Evolutionary conservation across 2,888 invertebrate genomes (phyloP), one percentile per base, ranked within the genome.

Genomic region (Drosophila helvetica): DNA sequence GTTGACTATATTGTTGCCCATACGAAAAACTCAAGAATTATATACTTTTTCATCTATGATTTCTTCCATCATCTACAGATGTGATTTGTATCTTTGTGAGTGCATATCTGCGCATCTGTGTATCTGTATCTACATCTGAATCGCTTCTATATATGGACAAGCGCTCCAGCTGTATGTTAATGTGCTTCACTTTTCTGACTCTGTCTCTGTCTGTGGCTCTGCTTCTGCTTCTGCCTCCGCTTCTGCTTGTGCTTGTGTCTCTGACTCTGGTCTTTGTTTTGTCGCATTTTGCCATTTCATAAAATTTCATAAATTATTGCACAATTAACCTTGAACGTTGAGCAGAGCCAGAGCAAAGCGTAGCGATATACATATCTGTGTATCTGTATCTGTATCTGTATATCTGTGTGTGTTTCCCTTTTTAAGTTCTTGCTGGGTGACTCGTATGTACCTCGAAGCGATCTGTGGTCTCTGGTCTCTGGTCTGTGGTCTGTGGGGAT

Each of bases 291-390:
- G 83, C 75, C 71, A 67, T 79, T 75, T 72, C 67, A 73, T 79
- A 81, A 79, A 73, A 62, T 84, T 74, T 78, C 68, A 79, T 81
- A 81, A 76, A 72, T 85, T 80, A 80, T 81, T 84, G 85, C 79
- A 85, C 79, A 85, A 85, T 85, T 84, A 81, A 85, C 80, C 85
- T 80, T 80, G 80, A 81, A 70, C 45, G 51, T n/a, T 38, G 47
- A 12, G 51, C 52, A 56, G 67, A 45, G 22, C 30, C 52, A 19
- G 51, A 51, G 17, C 51, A 18, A 30, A 19, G 25, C 25, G 19
- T 9, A 52, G 38, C 30, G 15, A 38, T n/a, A 53, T 22, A 38
- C 38, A 42, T 30, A 30, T 30, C 30, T 30, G 30, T 30, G 9
- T 30, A 3, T 27, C 8, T 7, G n/a, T 38, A 38, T 38, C 12